Base-by-base conservation (phyloP, 2,113 vertebrate genomes). In the Eulemur rufifrons region DNA sequence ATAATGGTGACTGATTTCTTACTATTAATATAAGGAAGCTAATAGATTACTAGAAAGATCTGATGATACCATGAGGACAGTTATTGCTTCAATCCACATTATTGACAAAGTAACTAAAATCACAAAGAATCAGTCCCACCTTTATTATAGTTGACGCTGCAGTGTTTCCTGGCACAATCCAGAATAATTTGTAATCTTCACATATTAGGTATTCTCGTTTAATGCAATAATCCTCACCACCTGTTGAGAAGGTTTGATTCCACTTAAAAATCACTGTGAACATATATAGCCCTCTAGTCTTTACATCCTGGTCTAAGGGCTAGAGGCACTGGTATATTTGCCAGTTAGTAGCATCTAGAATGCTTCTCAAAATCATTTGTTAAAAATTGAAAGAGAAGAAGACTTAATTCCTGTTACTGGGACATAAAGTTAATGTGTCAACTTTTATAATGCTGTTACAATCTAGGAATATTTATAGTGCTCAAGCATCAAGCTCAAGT, bases 181-280 rank as follows among this genome's bases (percentile, higher is more conserved):
- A 98, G 97, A 98, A 68, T 96, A 99, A 97, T 94, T 96, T 98
- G 97, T 97, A 98, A 42, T 98, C 98, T 78, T 98, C 98, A 82
- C 94, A 97, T 86, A 78, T 89, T 92, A 98, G 94, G 10, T 98
- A 97, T 83, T 99, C 97, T 84, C 97, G 90, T 93, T 98, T 98
- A 95, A 99, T 96, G 83, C 37, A 97, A 86, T 98, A 99, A 82
- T 97, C 97, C n/a, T 99, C 98, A 71, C 94, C 96, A 80, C 98
- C 99, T 99, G 97, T 93, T 77, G 94, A 15, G 23, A 96, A 97
- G 96, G 23, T 94, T 85, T 66, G 50, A 96, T 56, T 96, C 66
- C 34, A 96, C 84, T 97, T 87, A 82, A 96, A 95, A 89, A 86
- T 66, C 86, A 89, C 9, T 47, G 15, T 76, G 47, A 95, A 94